Evolutionary conservation across 2,888 invertebrate species (phyloP).

Genomic region (Acronicta psi): DNA sequence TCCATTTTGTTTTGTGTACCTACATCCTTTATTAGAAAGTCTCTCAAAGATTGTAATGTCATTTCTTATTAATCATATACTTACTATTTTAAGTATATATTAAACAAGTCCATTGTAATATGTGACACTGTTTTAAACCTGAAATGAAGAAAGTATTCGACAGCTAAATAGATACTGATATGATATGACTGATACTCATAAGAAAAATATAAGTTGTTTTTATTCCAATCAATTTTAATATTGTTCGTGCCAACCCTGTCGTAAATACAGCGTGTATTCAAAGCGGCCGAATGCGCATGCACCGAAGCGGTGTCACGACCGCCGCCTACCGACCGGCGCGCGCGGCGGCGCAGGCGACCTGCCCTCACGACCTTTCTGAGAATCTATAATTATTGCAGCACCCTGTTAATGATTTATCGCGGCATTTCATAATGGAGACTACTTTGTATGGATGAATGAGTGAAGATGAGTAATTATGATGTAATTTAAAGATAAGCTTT

Average conservation of each 20-base stretch:
- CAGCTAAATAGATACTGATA: no score
- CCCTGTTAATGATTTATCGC: conserved; percentile 54
- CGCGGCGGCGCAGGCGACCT: no score
- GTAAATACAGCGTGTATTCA: conserved; percentile 26
- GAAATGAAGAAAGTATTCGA: no score
- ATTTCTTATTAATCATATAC: no score
- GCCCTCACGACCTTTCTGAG: conserved; percentile 53
- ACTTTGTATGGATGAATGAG: conserved; percentile 31
- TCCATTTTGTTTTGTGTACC: no score
- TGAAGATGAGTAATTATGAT: conserved; percentile 24
- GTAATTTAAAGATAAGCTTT: conserved; percentile 19
- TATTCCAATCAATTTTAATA: neutral
- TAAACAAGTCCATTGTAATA: no score
- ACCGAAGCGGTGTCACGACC: conserved; percentile 45
- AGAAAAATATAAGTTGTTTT: no score
- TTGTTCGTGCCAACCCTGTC: conserved; percentile 39
- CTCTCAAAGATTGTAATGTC: no score
- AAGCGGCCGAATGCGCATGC: conserved; percentile 52
- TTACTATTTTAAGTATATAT: no score
- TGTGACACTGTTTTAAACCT: no score
- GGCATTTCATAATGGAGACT: conserved; percentile 23
- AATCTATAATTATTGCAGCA: conserved; percentile 54
- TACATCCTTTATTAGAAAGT: no score
- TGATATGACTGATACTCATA: no score
- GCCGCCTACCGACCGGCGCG: conserved; percentile 53